Percentiles rank a stretch among this genome's conserved stretches.
phyloP scores from a whole-genome alignment of 1,140 invertebrate genomes.

The Mercenaria mercenaria region DNA sequence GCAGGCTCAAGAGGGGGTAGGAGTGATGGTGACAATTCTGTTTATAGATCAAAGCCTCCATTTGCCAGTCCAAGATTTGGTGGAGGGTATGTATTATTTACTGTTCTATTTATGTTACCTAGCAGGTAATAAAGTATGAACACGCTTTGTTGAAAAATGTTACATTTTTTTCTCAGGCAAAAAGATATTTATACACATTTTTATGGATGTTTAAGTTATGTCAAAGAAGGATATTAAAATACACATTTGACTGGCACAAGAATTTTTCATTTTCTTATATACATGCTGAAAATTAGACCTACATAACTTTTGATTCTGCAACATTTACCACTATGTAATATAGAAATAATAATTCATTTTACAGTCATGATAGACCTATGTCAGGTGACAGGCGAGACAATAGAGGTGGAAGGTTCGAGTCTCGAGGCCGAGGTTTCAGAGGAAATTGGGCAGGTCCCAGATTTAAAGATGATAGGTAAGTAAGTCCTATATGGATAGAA shows the following conservation, averaged over 20 bases:
- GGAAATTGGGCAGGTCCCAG: slow-evolving; percentile 37
- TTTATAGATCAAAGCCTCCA: slow-evolving; percentile 57
- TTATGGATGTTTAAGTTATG: too few species aligned
- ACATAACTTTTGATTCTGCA: too few species aligned
- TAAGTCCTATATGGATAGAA: slow-evolving; percentile 40
- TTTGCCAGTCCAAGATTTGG: slow-evolving; percentile 43
- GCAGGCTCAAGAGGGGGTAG: slow-evolving; percentile 48
- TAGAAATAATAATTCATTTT: neutral
- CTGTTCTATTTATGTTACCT: too few species aligned
- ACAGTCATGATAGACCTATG: slow-evolving; percentile 23
- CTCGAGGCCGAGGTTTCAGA: slow-evolving; percentile 17
- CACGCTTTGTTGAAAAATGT: too few species aligned
- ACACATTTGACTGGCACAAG: too few species aligned
- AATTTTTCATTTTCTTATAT: too few species aligned
- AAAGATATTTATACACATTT: too few species aligned
- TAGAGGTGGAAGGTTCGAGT: slow-evolving; percentile 31
- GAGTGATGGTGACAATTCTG: slow-evolving; percentile 31
- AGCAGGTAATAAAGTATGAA: too few species aligned
- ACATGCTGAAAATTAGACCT: too few species aligned
- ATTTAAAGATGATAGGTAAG: slow-evolving; percentile 60
- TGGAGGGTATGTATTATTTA: neutral
- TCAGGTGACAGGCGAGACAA: slow-evolving; percentile 15
- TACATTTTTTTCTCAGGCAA: too few species aligned
- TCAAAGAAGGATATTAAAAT: too few species aligned
- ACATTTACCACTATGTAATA: too few species aligned